Conservation (phyloP, 1,140 invertebrate species). For the Sinella curviseta region DNA sequence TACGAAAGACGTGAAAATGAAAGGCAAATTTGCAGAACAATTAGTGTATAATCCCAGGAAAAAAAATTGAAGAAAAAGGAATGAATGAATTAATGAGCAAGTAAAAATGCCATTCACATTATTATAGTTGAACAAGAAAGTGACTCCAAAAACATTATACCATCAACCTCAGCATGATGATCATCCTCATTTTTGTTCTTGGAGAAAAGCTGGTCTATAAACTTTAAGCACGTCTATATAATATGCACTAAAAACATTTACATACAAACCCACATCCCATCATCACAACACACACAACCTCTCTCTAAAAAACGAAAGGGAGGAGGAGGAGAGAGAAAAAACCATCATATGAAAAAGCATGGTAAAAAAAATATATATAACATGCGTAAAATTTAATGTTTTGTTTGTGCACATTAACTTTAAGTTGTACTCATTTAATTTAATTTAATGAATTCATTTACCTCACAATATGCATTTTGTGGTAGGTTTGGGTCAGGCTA, state of each 20-base stretch:
- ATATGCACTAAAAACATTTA: not conserved
- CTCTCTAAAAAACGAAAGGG: not conserved
- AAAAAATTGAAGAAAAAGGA: not conserved
- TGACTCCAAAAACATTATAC: not conserved
- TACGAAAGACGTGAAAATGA: too few relatives aligned
- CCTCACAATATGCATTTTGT: slow-evolving; percentile 19
- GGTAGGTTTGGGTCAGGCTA: slow-evolving; percentile 24
- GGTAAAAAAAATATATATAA: not conserved
- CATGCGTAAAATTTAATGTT: slow-evolving; percentile 26
- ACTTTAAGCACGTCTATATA: not conserved
- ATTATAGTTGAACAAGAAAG: not conserved
- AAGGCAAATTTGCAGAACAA: too few relatives aligned
- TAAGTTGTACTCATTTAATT: slow-evolving; percentile 25
- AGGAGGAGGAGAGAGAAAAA: not conserved
- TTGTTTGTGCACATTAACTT: slow-evolving; percentile 24
- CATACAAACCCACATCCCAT: not conserved
- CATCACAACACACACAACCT: not conserved
- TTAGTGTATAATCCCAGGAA: too few relatives aligned
- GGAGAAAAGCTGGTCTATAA: not conserved
- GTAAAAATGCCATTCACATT: not conserved
- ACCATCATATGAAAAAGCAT: not conserved
- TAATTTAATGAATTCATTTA: slow-evolving; percentile 28
- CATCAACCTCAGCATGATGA: not conserved
- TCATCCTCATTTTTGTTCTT: not conserved
- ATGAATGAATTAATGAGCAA: not conserved